Base-by-base conservation (phyloP, 2,113 vertebrate species). In the Anhinga rufa region DNA sequence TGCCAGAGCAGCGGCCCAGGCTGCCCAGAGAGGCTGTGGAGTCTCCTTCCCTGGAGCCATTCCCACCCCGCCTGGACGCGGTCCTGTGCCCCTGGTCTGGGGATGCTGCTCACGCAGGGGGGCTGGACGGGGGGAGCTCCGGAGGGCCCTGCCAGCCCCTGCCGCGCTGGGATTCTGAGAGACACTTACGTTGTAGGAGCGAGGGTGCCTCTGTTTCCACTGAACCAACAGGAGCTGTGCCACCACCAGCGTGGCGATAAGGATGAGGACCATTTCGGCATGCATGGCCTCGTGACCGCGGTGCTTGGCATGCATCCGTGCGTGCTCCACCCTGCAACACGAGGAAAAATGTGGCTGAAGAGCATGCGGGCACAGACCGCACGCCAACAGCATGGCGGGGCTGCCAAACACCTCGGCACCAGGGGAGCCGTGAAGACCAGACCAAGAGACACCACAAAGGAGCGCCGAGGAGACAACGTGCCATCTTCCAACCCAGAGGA, bases 241-340 rank as follows among this genome's bases (percentile, higher is more conserved):
- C 44, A 99, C 97, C 76, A 99, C 99, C 21, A 99, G 98, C 0
- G 99, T 99, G 97, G 99, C 99, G 0, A 99, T 99, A 72, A 99
- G 99, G 97, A 99, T 99, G 86, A 99, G 99, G 44, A 99, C 99
- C 99, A 99, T 99, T 90, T 99, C 99, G 5, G 99, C 99, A 1
- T 99, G 99, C 99, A 99, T 99, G 14, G 99, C 99, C 98, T 99
- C 99, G 2, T 99, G 99, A 14, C 99, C 99, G 2, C 99, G 99
- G 98, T 99, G 99, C 95, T 99, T 99, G 97, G 99, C 99, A 12
- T 99, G 99, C 99, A 99, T 99, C 91, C 98, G 98, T 4, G 99
- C 99, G 7, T 99, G 99, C 82, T 99, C 99, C 93, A 99, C 96
- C 98, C 99, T 99, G 97, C 84, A 92, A 94, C 25, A n/a, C 95